phyloP scores from a whole-genome alignment of 2,797 vertebrate species.

The Gobio occitaniae region DNA sequence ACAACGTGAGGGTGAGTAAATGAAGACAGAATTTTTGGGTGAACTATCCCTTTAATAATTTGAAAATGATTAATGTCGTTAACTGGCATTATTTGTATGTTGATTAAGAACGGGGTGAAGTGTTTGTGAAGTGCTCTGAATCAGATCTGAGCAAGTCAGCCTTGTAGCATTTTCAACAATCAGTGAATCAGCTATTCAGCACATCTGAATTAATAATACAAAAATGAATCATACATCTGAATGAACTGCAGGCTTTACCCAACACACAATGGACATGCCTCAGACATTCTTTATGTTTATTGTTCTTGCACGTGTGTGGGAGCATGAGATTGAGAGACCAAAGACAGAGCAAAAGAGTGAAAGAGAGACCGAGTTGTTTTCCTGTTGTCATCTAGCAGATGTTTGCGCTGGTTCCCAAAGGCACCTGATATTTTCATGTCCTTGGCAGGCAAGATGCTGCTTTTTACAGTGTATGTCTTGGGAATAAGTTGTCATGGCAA shows the following conservation, averaged over 20 bases:
- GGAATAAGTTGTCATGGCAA: slow-evolving; percentile 65
- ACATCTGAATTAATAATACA: slow-evolving; percentile 42
- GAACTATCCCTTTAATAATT: not conserved
- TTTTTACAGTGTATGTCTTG: slow-evolving; percentile 59
- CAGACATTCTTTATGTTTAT: slow-evolving; percentile 26
- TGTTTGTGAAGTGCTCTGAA: slow-evolving; percentile 46
- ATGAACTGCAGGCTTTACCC: slow-evolving; percentile 48
- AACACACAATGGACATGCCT: slow-evolving; percentile 19
- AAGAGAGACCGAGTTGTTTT: slow-evolving; percentile 26
- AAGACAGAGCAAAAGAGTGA: slow-evolving; percentile 14
- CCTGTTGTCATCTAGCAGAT: slow-evolving; percentile 54
- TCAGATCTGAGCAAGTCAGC: slow-evolving; percentile 20
- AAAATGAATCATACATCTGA: slow-evolving; percentile 56
- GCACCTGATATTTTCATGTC: slow-evolving; percentile 61
- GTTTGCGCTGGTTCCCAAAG: slow-evolving; percentile 61
- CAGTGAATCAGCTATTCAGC: slow-evolving; percentile 45
- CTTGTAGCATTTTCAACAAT: slow-evolving; percentile 35
- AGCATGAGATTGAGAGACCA: slow-evolving; percentile 23
- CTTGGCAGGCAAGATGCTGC: slow-evolving; percentile 61
- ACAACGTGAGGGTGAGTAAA: too few species aligned
- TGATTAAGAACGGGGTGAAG: not conserved
- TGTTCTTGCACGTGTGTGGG: slow-evolving; percentile 28
- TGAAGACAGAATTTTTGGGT: too few species aligned
- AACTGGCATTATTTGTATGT: slow-evolving; percentile 3
- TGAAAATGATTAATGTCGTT: not conserved